Percentiles rank a stretch among this genome's conserved stretches.
phyloP scores from a whole-genome alignment of 2,113 vertebrate species.

The Hipposideros armiger region DNA sequence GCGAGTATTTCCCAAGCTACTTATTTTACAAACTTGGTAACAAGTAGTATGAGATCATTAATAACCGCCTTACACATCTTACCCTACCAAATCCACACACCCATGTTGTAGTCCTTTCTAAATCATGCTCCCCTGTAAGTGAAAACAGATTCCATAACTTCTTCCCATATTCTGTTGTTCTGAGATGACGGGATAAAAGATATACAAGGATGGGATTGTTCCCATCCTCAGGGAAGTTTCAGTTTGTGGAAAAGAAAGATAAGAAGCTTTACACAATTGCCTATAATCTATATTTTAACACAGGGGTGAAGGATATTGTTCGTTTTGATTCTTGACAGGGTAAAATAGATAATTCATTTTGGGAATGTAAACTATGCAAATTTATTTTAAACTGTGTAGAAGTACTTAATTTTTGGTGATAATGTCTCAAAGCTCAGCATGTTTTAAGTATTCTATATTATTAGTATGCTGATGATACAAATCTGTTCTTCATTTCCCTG shows the following conservation, averaged over 20 bases:
- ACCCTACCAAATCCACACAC: background rate
- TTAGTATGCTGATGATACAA: background rate
- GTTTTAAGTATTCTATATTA: background rate
- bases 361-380: background rate
- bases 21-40: background rate
- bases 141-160: background rate
- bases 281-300: conserved; percentile 4
- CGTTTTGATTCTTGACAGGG: background rate
- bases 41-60: background rate
- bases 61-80: background rate
- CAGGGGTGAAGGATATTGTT: background rate
- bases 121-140: background rate
- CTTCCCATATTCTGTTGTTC: background rate
- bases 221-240: background rate
- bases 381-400: background rate
- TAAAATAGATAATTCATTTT: conserved; percentile 45
- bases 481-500: background rate
- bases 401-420: background rate
- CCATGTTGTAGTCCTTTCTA: background rate
- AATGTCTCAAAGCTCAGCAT: background rate
- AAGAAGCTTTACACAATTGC: background rate
- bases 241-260: background rate
- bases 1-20: background rate
- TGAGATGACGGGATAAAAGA: background rate
- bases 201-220: background rate